These are phyloP conservation scores for Periparus ater DNA, from an alignment of 2,797 vertebrate genomes.

Conservation along the genomic window DNA sequence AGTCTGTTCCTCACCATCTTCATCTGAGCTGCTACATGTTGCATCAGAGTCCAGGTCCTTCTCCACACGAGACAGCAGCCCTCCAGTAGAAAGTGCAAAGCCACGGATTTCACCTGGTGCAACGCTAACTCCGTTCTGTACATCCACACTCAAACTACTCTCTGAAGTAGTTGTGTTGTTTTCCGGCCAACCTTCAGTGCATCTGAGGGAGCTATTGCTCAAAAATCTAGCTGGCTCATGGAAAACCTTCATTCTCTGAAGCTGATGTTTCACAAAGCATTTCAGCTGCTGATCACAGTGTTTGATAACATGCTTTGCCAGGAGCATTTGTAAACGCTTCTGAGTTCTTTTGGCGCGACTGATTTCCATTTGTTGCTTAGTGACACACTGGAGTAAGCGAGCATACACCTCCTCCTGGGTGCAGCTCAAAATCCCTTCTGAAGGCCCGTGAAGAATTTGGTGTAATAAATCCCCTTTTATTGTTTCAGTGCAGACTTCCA, in stretches of 20 bases:
- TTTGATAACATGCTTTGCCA: conserved; percentile 82
- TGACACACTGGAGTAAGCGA: conserved; percentile 77
- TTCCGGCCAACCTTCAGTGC: conserved; percentile 63
- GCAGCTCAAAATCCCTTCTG: conserved; percentile 45
- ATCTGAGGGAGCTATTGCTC: conserved; percentile 56
- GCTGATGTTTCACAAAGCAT: conserved; percentile 77
- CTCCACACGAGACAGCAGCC: conserved; percentile 80
- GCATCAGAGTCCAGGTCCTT: conserved; percentile 90
- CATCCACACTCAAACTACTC: conserved; percentile 28
- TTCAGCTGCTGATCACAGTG: conserved; percentile 87
- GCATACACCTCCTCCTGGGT: conserved; percentile 69
- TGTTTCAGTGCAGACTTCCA: conserved; percentile 62
- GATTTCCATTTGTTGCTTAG: conserved; percentile 81
- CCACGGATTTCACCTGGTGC: conserved; percentile 76
- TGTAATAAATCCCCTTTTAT: conserved; percentile 66
- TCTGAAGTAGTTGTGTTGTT: conserved; percentile 12
- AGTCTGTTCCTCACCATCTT: conserved; percentile 78
- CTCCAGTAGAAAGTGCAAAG: conserved; percentile 77
- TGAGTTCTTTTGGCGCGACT: conserved; percentile 78
- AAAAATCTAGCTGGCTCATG: conserved; percentile 43
- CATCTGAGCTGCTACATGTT: conserved; percentile 92
- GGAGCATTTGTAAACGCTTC: conserved; percentile 83
- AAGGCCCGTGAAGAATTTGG: conserved; percentile 64
- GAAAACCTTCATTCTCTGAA: conserved; percentile 63
- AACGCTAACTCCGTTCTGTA: conserved; percentile 51